Base-by-base conservation (phyloP, 2,113 vertebrate genomes). In the Sisor rabdophorus region DNA sequence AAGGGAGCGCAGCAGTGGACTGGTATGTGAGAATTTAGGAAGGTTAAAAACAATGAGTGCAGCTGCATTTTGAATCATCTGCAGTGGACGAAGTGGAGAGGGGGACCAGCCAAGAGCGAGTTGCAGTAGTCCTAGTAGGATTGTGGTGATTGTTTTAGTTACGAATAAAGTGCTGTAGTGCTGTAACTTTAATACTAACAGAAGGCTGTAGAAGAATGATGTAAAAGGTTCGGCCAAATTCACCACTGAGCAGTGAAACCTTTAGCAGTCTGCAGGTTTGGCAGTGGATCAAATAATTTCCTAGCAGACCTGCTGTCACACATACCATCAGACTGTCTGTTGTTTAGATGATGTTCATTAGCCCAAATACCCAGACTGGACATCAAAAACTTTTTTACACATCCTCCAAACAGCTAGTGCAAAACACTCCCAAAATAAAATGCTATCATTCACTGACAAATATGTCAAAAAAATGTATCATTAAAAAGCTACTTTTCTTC, bases 231-330 rank as follows among this genome's bases (percentile, higher is more conserved):
- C 53, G 60, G 56, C 76, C 72, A 71, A 72, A 32, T 56, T 53
- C 22, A 15, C 40, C 64, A 55, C 60, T 78, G 64, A 67, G 71
- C 76, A 44, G 36, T 64, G 32, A 68, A 73, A 82, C 73, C 32
- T 82, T 79, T 76, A 73, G 76, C 76, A 79, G 52, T 32, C 68
- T 40, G 26, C 44, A 17, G 22, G 19, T 72, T 73, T 82, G 73
- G 77, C 77, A 32, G 10, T 24, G 68, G 76, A 69, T 79, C 77
- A 76, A 65, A 71, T 72, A 24, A 76, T 72, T 50, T 32, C 59
- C 19, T 48, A 71, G 47, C 75, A 71, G 50, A 73, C 68, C 19
- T 40, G 53, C 53, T 75, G 40, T 53, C 74, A 71, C 64, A 56
- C 30, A 65, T 50, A 56, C 50, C 60, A 65, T 60, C 61, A 50